A percentile compares a stretch with the other conserved stretches of the same genome.
Evolutionary conservation across 2,797 vertebrate species (phyloP).

Genomic region (Tapirus indicus): DNA sequence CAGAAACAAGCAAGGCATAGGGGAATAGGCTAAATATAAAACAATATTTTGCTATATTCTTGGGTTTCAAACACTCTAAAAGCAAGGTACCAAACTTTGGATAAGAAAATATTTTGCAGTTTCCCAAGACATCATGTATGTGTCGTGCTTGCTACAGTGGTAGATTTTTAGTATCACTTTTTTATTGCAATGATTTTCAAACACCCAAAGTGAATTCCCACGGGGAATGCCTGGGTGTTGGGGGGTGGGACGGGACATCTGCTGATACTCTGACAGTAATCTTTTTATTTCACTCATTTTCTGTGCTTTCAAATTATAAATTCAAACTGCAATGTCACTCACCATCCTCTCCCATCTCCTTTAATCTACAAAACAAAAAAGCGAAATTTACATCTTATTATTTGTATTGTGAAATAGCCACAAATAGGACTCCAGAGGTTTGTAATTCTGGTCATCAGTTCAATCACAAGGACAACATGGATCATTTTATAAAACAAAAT

Average conservation of each 20-base stretch:
- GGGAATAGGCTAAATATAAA: background rate
- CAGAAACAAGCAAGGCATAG: constrained; percentile 43
- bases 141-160: background rate
- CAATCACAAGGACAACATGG: background rate
- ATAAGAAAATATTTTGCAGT: background rate
- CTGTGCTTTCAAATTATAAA: constrained; percentile 41
- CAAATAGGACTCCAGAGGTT: background rate
- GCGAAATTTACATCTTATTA: background rate
- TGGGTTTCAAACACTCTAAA: background rate
- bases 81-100: background rate
- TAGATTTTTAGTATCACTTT: background rate
- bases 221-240: background rate
- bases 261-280: background rate
- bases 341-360: background rate
- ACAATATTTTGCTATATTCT: background rate
- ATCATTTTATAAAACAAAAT: constrained; percentile 58
- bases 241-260: background rate
- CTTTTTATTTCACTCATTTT: constrained; percentile 23
- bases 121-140: background rate
- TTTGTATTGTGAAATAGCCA: background rate
- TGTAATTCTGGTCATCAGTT: background rate
- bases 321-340: background rate
- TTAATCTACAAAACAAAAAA: background rate
- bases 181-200: background rate
- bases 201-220: background rate